phyloP scores from a whole-genome alignment of 2,797 vertebrate genomes.

The Enteromius fasciolatus region DNA sequence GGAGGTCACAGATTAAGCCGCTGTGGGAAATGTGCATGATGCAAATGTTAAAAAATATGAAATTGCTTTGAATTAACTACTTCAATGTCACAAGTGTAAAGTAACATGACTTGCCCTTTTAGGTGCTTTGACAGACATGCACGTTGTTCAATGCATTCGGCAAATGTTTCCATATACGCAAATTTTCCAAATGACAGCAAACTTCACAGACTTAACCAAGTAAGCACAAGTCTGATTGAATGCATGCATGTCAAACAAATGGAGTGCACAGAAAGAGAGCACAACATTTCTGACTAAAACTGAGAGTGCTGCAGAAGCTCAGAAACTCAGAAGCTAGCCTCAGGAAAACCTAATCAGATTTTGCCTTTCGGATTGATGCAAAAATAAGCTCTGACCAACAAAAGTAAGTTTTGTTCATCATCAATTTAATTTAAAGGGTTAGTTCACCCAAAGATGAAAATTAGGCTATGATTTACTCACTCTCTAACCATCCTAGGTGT shows the following conservation, averaged over 20 bases:
- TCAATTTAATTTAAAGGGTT: background rate
- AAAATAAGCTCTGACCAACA: background rate
- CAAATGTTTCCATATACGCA: background rate
- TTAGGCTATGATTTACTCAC: too few species aligned
- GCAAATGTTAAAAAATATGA: background rate
- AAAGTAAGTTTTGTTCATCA: background rate
- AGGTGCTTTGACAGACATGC: background rate
- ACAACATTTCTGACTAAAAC: background rate
- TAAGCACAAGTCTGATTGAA: background rate
- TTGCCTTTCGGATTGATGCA: background rate
- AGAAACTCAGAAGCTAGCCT: background rate
- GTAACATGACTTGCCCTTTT: background rate
- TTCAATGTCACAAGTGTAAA: background rate
- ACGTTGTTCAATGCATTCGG: background rate
- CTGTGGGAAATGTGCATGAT: background rate
- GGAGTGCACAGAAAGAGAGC: conserved; percentile 5
- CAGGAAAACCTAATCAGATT: background rate
- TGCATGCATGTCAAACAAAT: background rate
- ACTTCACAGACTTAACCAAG: conserved; percentile 3
- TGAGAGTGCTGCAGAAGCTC: too few species aligned
- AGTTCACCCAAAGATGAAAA: too few species aligned
- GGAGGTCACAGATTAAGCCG: background rate
- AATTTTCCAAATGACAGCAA: background rate
- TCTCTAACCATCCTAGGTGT: too few species aligned
- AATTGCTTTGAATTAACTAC: background rate